Evolutionary conservation across 1,140 invertebrate species (phyloP).

Genomic region (Subanguina moxae): DNA sequence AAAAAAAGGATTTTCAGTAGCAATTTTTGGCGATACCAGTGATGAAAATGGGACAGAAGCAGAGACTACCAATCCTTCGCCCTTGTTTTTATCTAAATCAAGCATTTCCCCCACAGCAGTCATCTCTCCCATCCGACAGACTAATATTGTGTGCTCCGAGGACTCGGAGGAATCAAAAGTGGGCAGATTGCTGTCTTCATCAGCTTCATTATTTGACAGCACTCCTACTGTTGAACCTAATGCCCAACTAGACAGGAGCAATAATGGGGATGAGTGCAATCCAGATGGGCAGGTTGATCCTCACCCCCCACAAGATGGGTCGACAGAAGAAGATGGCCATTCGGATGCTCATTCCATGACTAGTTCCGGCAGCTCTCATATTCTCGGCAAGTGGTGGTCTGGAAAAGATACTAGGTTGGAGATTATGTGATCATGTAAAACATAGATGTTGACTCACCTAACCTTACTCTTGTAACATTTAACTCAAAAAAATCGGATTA

Average conservation of each 20-base stretch:
- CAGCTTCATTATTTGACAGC: slow-evolving; percentile 1
- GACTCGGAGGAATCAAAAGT: slow-evolving; percentile 15
- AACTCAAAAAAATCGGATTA: too few relatives aligned
- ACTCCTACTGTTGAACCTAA: neutral
- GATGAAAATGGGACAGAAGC: slow-evolving; percentile 49
- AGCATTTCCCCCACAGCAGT: slow-evolving; percentile 13
- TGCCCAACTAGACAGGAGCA: slow-evolving; percentile 11
- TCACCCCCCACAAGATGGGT: slow-evolving; percentile 4
- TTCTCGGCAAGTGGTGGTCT: slow-evolving; percentile 58
- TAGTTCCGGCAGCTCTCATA: slow-evolving; percentile 48
- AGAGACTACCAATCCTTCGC: slow-evolving; percentile 36
- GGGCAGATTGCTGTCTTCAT: slow-evolving; percentile 5
- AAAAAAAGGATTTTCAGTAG: slow-evolving; percentile 37
- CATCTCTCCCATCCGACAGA: slow-evolving; percentile 12
- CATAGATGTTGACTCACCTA: too few relatives aligned
- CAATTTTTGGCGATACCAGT: slow-evolving; percentile 53
- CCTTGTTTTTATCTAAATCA: slow-evolving; percentile 19
- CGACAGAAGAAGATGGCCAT: slow-evolving; percentile 38
- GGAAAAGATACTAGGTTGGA: slow-evolving; percentile 53
- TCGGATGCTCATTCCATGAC: slow-evolving; percentile 27
- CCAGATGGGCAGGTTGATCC: slow-evolving; percentile 2
- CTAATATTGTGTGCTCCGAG: neutral
- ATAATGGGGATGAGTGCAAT: slow-evolving; percentile 10
- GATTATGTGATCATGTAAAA: neutral
- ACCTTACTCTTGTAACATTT: too few relatives aligned